Conservation (phyloP, 2,888 invertebrate genomes). For the Actias luna region DNA sequence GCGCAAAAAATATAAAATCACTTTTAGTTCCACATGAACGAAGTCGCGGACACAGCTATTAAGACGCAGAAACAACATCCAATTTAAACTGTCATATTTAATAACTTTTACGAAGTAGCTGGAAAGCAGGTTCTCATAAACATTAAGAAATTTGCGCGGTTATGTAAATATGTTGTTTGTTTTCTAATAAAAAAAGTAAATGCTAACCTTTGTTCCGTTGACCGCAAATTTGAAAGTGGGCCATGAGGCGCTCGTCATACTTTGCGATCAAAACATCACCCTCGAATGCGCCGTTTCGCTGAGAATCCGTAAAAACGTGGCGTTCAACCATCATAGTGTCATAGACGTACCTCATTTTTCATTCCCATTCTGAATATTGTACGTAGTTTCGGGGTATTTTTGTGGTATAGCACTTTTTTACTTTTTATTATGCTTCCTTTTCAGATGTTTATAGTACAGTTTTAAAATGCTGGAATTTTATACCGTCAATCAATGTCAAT, state of each 20-base stretch:
- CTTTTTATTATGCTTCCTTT: constrained; percentile 18
- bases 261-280: constrained; percentile 31
- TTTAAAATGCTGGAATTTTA: constrained; percentile 26
- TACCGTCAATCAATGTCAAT: constrained; percentile 31
- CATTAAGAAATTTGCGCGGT: neutral
- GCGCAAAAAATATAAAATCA: no score
- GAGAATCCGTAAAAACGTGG: constrained; percentile 30
- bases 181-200: constrained; percentile 33
- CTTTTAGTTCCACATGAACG: no score
- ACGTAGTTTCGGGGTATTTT: constrained; percentile 23
- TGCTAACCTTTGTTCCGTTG: constrained; percentile 50
- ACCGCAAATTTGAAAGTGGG: constrained; percentile 62
- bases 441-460: constrained; percentile 25
- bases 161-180: constrained; percentile 1
- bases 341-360: constrained; percentile 30
- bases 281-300: constrained; percentile 23
- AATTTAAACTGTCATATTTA: no score
- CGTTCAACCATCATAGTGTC: constrained; percentile 22
- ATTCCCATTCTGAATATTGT: constrained; percentile 27
- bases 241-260: constrained; percentile 40
- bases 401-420: constrained; percentile 23
- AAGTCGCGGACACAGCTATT: no score
- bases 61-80: no score
- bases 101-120: neutral
- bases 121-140: neutral